Base-by-base conservation (phyloP, 1,140 invertebrate genomes). In the Penaeus vannamei region DNA sequence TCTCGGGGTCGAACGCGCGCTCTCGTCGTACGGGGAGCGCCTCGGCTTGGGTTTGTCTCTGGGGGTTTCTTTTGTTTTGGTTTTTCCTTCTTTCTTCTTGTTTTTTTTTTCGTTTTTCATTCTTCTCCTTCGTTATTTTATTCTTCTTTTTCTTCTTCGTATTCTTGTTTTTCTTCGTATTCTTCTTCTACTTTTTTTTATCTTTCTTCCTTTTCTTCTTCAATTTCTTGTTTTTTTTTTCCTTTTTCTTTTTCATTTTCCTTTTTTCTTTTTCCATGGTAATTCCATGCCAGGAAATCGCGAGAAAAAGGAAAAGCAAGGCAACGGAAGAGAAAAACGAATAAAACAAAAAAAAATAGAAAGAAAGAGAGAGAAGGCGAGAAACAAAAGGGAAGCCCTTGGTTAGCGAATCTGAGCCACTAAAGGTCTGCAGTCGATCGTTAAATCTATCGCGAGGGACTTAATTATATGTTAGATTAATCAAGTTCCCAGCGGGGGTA, bases 391-490 rank as follows among this genome's bases (percentile, higher is more conserved):
- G 53, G 53, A 53, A 53, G 53, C 53, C 1, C 53, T 53, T 17
- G 53, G 53, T 53, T 53, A 53, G 53, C 53, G 53, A 53, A 53
- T 53, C 53, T 53, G 53, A 53, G 8, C 53, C 53, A 53, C 53
- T 26, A 81, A 59, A 59, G 46, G 79, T 81, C 60, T 46, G 46
- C 79, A 59, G 46, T 59, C 79, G 46, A 81, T 81, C 42, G 79
- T n/a, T 59, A 59, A 81, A 29, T n/a, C 79, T 59, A 81, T 81
- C 79, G 53, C 46, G 12, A n/a, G 79, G 60, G 79, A 59, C 79
- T 81, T 81, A 81, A 81, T 81, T 81, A 81, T 59, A 81, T 81
- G 79, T 81, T 81, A 81, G 79, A 81, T 81, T 81, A 81, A 81
- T 81, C 46, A 81, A 23, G 3, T 60, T 81, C 46, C 79, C 46